A percentile compares a stretch with the other conserved stretches of the same genome.
phyloP scores from a whole-genome alignment of 2,113 vertebrate species.

The Nerophis ophidion region DNA sequence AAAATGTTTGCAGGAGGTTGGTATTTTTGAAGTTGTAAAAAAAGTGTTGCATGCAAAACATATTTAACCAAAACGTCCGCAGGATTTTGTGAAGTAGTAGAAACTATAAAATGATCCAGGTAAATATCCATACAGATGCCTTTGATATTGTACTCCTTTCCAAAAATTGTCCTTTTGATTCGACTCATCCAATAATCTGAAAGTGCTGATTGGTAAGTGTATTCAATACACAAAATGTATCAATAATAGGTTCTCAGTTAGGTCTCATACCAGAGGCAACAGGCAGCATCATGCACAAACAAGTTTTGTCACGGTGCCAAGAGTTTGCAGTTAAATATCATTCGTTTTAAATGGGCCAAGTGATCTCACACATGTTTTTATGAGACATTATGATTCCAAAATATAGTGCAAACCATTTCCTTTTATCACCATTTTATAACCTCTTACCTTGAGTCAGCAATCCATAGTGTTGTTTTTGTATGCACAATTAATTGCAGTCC shows the following conservation, averaged over 20 bases:
- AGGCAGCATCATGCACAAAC: conserved; percentile 30
- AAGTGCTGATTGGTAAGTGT: no score
- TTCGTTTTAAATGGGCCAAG: conserved; percentile 13
- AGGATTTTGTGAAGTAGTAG: no score
- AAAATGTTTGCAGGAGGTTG: no score
- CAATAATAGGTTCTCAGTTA: conserved; percentile 31
- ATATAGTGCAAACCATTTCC: not conserved
- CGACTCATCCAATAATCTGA: no score
- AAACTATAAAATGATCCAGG: no score
- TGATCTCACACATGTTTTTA: conserved; percentile 3
- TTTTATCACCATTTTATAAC: conserved; percentile 14
- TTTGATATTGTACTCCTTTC: no score
- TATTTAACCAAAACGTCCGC: no score
- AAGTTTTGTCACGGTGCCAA: conserved; percentile 21
- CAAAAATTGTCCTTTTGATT: no score
- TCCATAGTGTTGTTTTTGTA: conserved; percentile 2
- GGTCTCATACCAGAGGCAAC: conserved; percentile 2
- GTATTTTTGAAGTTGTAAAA: no score
- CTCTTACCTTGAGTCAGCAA: conserved; percentile 5
- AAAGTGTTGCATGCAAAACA: no score
- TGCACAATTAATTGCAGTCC: conserved; percentile 1
- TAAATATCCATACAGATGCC: no score
- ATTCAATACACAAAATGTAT: no score
- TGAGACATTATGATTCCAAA: conserved; percentile 9
- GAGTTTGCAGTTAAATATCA: conserved; percentile 11